Base-by-base conservation (phyloP, 2,113 vertebrate species). In the Sceloporus undulatus region DNA sequence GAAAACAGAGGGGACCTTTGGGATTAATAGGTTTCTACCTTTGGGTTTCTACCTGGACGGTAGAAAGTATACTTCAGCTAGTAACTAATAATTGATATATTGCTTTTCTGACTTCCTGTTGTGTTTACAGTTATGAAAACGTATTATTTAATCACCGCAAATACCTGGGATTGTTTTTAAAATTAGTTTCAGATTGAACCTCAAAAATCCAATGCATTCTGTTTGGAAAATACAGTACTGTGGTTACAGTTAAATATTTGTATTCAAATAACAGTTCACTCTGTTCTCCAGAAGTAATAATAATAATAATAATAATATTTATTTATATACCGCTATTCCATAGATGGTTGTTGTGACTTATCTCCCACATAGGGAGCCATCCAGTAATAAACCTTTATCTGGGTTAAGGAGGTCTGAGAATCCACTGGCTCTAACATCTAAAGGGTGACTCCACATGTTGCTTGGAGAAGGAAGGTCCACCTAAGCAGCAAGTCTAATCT, bases 41-140 rank as follows among this genome's bases (percentile, higher is more conserved):
- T 62, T 62, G 16, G 18, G 59, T 18, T 18, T 62, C 13, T 1
- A 62, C 59, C 14, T 62, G 59, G 59, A 16, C 59, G 18, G 59
- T 62, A 62, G 59, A 18, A 18, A 62, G 18, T 62, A 62, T 18
- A 62, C 59, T 62, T 62, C 16, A 18, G 59, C 13, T 62, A 23
- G 21, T 48, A 48, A 10, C 10, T 48, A 48, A 29, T 16, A 56
- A 79, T 4, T 52, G 77, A 52, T 29, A 79, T 54, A 18, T 56
- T 79, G 48, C 77, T 79, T 38, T 48, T 48, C 21, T 56, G 48
- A 79, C 48, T 79, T n/a, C 14, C 16, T 79, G 13, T 34, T 29
- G 5, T n/a, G 54, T 62, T 4, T 0, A 56, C 8, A 14, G 0
- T 25, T 48, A 56, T 25, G 0, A 0, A 56, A 76, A 13, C 56